phyloP scores from a whole-genome alignment of 2,888 invertebrate genomes.

The Gortyna flavago region DNA sequence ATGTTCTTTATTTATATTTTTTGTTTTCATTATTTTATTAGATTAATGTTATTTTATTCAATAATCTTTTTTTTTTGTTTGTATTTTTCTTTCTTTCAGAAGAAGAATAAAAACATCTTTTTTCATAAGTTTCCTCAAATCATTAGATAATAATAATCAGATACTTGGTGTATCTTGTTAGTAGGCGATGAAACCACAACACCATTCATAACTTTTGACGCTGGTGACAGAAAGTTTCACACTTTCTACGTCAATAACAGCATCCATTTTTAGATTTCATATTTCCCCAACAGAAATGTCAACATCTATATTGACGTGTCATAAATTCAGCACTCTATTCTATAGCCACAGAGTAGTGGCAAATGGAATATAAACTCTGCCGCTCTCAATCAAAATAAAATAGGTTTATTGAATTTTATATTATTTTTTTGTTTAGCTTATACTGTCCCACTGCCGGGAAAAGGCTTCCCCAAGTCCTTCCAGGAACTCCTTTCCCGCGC shows the following conservation, averaged over 20 bases:
- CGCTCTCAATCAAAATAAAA: not conserved
- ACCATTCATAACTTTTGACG: not conserved
- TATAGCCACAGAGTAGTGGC: conserved; percentile 5
- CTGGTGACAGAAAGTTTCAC: not conserved
- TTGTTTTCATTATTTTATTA: no score
- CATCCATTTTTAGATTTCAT: conserved; percentile 34
- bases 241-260: conserved; percentile 18
- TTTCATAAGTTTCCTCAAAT: not conserved
- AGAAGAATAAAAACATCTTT: not conserved
- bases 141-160: no score
- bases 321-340: conserved; percentile 33
- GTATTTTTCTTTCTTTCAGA: no score
- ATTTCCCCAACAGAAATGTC: conserved; percentile 28
- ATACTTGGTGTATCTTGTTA: no score
- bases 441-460: no score
- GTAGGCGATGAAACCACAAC: no score
- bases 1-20: no score
- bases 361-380: conserved; percentile 8
- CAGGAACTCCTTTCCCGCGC: no score
- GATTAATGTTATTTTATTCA: no score
- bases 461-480: no score
- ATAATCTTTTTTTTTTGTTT: no score
- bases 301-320: conserved; percentile 19
- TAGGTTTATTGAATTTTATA: not conserved
- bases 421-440: no score